These are phyloP conservation scores for Drosophila cracens DNA, from an alignment of 2,888 invertebrate genomes.

Conservation along the genomic window DNA sequence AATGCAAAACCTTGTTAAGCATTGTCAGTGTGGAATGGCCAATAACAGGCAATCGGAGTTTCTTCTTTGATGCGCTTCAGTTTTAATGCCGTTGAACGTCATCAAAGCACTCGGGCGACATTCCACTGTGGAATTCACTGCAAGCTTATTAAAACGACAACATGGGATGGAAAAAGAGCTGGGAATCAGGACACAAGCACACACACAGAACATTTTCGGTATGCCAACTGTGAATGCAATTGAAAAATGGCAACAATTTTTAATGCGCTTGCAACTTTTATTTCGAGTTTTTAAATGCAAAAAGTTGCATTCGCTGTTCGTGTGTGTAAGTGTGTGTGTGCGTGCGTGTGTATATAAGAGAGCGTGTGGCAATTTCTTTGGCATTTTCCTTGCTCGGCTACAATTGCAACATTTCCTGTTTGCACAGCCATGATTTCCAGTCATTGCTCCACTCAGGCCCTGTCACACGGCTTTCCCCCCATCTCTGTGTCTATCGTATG, in stretches of 20 bases:
- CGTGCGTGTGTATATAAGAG: slow-evolving; percentile 1
- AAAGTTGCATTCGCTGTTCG: slow-evolving; percentile 49
- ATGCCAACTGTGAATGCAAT: slow-evolving; percentile 58
- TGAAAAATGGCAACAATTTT: slow-evolving; percentile 77
- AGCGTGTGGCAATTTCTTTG: slow-evolving; percentile 33
- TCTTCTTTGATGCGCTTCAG: slow-evolving; percentile 17
- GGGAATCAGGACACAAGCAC: slow-evolving; percentile 32
- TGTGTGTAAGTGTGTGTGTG: background rate
- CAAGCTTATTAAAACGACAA: slow-evolving; percentile 49
- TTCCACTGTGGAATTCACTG: slow-evolving; percentile 23
- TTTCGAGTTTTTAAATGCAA: slow-evolving; percentile 73
- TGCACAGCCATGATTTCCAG: slow-evolving; percentile 75
- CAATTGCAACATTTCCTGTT: slow-evolving; percentile 75
- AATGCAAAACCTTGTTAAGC: background rate
- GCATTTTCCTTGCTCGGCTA: slow-evolving; percentile 29
- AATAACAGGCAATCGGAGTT: slow-evolving; percentile 38
- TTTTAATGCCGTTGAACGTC: slow-evolving; percentile 34
- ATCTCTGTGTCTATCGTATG: background rate
- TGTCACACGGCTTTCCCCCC: background rate
- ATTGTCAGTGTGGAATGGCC: slow-evolving; percentile 5
- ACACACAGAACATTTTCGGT: slow-evolving; percentile 37
- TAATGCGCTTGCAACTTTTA: slow-evolving; percentile 79
- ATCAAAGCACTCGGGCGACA: slow-evolving; percentile 24
- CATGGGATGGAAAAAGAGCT: slow-evolving; percentile 8
- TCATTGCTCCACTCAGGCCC: slow-evolving; percentile 47